A percentile compares a stretch with the other conserved stretches of the same genome.
phyloP scores from a whole-genome alignment of 2,888 invertebrate genomes.

The Alcis repandata region DNA sequence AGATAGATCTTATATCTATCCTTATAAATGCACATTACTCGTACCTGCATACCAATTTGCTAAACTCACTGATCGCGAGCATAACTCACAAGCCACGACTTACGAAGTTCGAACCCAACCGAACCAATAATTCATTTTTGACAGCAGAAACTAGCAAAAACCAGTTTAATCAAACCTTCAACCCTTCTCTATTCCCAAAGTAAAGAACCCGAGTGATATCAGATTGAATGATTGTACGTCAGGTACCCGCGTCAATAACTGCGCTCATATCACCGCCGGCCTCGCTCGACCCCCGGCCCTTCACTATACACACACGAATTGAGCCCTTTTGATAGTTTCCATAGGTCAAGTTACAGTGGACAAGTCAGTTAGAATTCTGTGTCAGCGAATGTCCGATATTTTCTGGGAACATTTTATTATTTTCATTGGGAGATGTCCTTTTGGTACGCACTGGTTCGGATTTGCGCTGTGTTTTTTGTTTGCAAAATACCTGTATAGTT shows the following conservation, averaged over 20 bases:
- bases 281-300: constrained; percentile 35
- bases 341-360: constrained; percentile 36
- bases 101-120: neutral
- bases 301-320: neutral
- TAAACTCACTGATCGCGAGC: neutral
- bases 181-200: constrained; percentile 19
- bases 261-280: constrained; percentile 40
- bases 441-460: constrained; percentile 31
- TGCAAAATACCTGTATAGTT: too few relatives aligned
- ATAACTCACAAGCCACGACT: neutral
- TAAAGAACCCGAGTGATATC: constrained; percentile 25
- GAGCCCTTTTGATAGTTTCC: constrained; percentile 20
- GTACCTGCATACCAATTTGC: too few relatives aligned
- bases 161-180: constrained; percentile 24
- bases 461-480: constrained; percentile 1
- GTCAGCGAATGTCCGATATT: constrained; percentile 48
- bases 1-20: too few relatives aligned
- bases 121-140: constrained; percentile 3
- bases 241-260: constrained; percentile 49
- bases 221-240: constrained; percentile 47
- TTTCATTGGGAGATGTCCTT: constrained; percentile 39
- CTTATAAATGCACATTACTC: too few relatives aligned
- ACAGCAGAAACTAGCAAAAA: constrained; percentile 11
- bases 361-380: constrained; percentile 35
- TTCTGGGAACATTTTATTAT: constrained; percentile 47